A percentile compares a stretch with the other conserved stretches of the same genome.
These are phyloP conservation scores for Ageneiosus marmoratus DNA, from an alignment of 2,113 vertebrate genomes.

Conservation along the genomic window DNA sequence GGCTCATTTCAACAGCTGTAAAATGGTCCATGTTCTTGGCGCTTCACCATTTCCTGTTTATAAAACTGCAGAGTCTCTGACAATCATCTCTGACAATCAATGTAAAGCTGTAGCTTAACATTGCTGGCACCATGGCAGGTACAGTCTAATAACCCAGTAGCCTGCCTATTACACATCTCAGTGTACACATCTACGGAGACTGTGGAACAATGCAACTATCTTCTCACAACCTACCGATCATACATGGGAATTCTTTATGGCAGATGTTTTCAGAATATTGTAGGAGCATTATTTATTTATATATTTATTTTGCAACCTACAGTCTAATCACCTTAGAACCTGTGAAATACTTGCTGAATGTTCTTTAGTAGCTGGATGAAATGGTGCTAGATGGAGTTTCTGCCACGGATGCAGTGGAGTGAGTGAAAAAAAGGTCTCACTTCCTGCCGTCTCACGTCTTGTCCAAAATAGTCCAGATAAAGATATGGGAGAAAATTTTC, in stretches of 20 bases:
- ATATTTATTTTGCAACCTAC: not conserved
- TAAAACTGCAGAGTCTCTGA: not conserved
- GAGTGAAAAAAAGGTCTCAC: not conserved
- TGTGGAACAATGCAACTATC: not conserved
- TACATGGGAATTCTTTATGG: too few relatives aligned
- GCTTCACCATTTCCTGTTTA: not conserved
- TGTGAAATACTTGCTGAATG: not conserved
- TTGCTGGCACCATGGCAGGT: not conserved
- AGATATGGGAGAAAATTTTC: not conserved
- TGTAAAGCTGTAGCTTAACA: conserved; percentile 5
- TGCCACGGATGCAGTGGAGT: not conserved
- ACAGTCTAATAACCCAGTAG: not conserved
- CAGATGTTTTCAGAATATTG: not conserved
- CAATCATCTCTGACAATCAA: not conserved
- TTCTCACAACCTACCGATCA: not conserved
- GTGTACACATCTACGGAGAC: not conserved
- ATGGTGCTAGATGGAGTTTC: not conserved
- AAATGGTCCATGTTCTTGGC: not conserved
- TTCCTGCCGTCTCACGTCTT: not conserved
- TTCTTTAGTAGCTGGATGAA: not conserved
- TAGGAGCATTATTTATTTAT: not conserved
- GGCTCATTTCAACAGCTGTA: not conserved
- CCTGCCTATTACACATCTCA: not conserved
- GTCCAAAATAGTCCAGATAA: not conserved
- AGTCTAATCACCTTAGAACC: not conserved